Conservation (phyloP, 1,140 invertebrate genomes). For the Plutomurus gul region DNA sequence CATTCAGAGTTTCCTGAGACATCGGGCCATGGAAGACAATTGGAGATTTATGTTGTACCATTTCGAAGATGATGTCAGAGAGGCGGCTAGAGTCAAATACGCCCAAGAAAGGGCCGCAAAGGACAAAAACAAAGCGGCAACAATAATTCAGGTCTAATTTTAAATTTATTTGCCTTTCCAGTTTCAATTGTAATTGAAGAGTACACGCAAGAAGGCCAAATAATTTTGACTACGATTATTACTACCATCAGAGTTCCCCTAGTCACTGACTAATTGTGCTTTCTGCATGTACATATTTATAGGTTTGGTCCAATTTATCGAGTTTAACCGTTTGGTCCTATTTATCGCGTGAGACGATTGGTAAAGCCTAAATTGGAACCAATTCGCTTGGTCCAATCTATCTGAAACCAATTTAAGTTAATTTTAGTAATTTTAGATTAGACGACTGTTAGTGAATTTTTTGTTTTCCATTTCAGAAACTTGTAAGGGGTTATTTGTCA, state of each 20-base stretch:
- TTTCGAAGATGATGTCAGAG: not conserved
- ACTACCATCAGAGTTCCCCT: too few relatives aligned
- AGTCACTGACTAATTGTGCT: not conserved
- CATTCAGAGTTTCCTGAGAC: not conserved
- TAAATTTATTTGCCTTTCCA: not conserved
- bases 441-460: too few relatives aligned
- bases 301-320: not conserved
- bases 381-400: too few relatives aligned
- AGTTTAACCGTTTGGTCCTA: too few relatives aligned
- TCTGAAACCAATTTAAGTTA: too few relatives aligned
- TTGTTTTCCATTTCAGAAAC: too few relatives aligned
- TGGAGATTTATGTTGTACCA: not conserved
- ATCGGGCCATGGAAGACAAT: not conserved
- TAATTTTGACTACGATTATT: too few relatives aligned
- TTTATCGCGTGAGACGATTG: too few relatives aligned
- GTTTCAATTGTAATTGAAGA: not conserved
- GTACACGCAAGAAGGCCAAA: not conserved
- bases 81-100: not conserved
- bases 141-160: slow-evolving; percentile 73
- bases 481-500: slow-evolving; percentile 41
- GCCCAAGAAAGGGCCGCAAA: not conserved
- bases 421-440: too few relatives aligned
- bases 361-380: too few relatives aligned
- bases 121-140: slow-evolving; percentile 62
- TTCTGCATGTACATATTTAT: not conserved